Evolutionary conservation across 2,797 vertebrate species (phyloP), one percentile per base, ranked within the genome.

Genomic region (Sebastolobus altivelis): DNA sequence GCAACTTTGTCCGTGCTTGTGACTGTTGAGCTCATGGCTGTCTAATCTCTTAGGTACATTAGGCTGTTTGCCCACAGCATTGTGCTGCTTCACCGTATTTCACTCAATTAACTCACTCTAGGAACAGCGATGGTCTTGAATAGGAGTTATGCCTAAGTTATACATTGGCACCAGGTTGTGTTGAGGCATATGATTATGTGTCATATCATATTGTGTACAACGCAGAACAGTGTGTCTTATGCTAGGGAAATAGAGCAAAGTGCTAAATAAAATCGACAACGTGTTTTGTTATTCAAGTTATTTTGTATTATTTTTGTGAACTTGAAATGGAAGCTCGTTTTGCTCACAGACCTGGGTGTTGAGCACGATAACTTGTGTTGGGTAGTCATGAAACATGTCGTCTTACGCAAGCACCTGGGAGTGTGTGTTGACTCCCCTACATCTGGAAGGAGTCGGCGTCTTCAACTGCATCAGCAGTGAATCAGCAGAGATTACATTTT

Each of bases 41-140:
- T 93, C 90, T 94, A 93, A 95, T 94, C 94, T 93, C 84, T 90
- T 90, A 92, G 92, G 91, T 92, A 89, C 89, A 92, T 92, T 85
- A 92, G 91, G 83, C 87, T 76, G 80, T 79, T 90, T 60, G 81
- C 73, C 83, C 88, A 81, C 87, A 85, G 78, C 18, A 29, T 58
- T 65, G 76, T 70, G 72, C 43, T 67, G 71, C 80, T 77, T 84
- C 69, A 69, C 77, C 59, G 38, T 84, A 84, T 80, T 75, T 76
- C 38, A 40, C 74, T 76, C 81, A 79, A 33, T 88, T 54, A 77
- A 82, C 68, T 89, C 70, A 72, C 49, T 92, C 89, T 54, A 87
- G 86, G 89, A 87, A 90, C 52, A 5, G 35, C 22, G 63, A 35
- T 20, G 25, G 55, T 62, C 59, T 4, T 69, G 22, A 85, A 61